Evolutionary conservation across 1,140 invertebrate species (phyloP).

Genomic region (Drosophila oshimai): DNA sequence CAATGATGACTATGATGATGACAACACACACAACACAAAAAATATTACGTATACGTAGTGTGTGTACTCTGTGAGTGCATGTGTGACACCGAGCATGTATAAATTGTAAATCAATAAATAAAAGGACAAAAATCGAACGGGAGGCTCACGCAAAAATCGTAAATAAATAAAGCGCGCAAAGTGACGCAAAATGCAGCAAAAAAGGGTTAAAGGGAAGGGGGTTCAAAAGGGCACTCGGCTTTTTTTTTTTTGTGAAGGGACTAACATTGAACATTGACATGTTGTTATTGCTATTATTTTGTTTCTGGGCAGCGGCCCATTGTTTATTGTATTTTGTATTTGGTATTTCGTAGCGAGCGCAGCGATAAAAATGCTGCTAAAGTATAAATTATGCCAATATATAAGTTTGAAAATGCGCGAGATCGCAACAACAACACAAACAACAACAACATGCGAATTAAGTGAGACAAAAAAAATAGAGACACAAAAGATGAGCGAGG

Average conservation of each 20-base stretch:
- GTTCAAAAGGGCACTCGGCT: not conserved
- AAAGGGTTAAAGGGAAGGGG: not conserved
- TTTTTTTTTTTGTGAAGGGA: not conserved
- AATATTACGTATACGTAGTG: slow-evolving; percentile 30
- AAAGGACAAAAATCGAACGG: slow-evolving; percentile 16
- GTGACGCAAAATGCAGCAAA: slow-evolving; percentile 37
- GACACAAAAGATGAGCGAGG: not conserved
- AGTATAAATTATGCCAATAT: slow-evolving; percentile 79
- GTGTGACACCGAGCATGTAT: slow-evolving; percentile 27
- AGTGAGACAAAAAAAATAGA: slow-evolving; percentile 1
- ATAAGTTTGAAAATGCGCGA: slow-evolving; percentile 60
- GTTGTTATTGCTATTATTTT: slow-evolving; percentile 37
- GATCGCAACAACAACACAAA: not conserved
- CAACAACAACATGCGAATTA: not conserved
- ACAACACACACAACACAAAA: slow-evolving; percentile 10
- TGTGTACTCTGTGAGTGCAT: too few species aligned
- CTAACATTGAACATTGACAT: slow-evolving; percentile 71
- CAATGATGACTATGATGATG: slow-evolving; percentile 27
- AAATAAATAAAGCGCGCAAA: slow-evolving; percentile 53
- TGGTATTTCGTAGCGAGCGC: slow-evolving; percentile 65
- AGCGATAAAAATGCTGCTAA: slow-evolving; percentile 79
- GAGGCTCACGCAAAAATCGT: slow-evolving; percentile 55
- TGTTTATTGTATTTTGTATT: slow-evolving; percentile 67
- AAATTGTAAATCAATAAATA: slow-evolving; percentile 60
- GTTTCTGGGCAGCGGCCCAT: slow-evolving; percentile 44